These are phyloP conservation scores for Heliconius nattereri DNA, from an alignment of 1,140 invertebrate species.

Conservation along the genomic window DNA sequence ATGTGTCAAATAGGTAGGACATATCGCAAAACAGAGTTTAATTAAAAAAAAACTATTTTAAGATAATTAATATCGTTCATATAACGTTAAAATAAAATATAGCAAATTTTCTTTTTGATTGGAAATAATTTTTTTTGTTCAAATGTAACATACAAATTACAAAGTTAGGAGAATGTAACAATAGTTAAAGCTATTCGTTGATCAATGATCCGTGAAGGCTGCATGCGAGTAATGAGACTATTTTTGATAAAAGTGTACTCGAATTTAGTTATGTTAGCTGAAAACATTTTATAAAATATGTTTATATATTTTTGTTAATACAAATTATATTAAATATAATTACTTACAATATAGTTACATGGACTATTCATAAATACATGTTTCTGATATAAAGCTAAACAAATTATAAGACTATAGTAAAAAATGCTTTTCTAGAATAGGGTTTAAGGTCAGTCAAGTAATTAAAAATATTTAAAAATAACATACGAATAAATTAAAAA, in stretches of 20 bases:
- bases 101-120: background rate
- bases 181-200: background rate
- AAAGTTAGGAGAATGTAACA: conserved; percentile 3
- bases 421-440: too few relatives aligned
- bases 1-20: too few relatives aligned
- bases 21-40: too few relatives aligned
- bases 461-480: too few relatives aligned
- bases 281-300: background rate
- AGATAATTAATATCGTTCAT: background rate
- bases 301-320: background rate
- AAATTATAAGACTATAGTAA: too few relatives aligned
- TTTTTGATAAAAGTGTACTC: background rate
- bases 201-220: conserved; percentile 10
- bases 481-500: too few relatives aligned
- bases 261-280: background rate
- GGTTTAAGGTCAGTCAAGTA: too few relatives aligned
- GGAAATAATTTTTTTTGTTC: background rate
- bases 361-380: too few relatives aligned
- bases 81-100: background rate
- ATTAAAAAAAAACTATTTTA: too few relatives aligned
- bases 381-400: too few relatives aligned
- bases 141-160: background rate
- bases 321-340: too few relatives aligned
- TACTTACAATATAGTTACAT: too few relatives aligned
- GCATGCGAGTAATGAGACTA: background rate